These are phyloP conservation scores for Protodeltote pygarga DNA, from an alignment of 2,888 invertebrate genomes.

Conservation along the genomic window DNA sequence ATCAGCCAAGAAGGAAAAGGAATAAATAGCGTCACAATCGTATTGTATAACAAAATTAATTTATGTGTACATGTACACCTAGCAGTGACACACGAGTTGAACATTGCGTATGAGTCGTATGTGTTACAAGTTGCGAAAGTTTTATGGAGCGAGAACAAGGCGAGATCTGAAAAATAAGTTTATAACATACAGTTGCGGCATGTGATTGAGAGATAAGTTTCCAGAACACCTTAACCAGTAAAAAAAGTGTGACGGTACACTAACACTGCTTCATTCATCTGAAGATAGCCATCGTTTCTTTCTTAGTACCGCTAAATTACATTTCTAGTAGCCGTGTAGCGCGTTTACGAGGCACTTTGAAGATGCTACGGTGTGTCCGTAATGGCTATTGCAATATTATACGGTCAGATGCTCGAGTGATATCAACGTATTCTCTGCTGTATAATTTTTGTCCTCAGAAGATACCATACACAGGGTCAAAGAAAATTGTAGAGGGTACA, in stretches of 20 bases:
- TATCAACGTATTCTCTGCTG: slow-evolving; percentile 79
- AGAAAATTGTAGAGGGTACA: slow-evolving; percentile 74
- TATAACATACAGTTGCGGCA: slow-evolving; percentile 64
- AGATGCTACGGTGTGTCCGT: slow-evolving; percentile 81
- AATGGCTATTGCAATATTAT: slow-evolving; percentile 85
- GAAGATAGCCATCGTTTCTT: slow-evolving; percentile 80
- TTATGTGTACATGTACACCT: slow-evolving; percentile 26
- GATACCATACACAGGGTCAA: slow-evolving; percentile 76
- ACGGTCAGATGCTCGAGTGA: slow-evolving; percentile 80
- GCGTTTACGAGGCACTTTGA: slow-evolving; percentile 84
- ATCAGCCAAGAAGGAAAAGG: slow-evolving; percentile 9
- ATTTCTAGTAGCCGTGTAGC: slow-evolving; percentile 84
- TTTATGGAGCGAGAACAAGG: slow-evolving; percentile 62
- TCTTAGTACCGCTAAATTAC: slow-evolving; percentile 85
- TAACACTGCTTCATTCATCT: slow-evolving; percentile 78
- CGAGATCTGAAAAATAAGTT: slow-evolving; percentile 68
- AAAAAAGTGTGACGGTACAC: slow-evolving; percentile 75
- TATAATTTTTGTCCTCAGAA: slow-evolving; percentile 78
- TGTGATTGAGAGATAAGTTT: slow-evolving; percentile 76
- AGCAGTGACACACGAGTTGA: slow-evolving; percentile 23
- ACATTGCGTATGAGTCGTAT: slow-evolving; percentile 49
- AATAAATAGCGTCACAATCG: slow-evolving; percentile 16
- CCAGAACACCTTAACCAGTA: slow-evolving; percentile 78
- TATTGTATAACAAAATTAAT: slow-evolving; percentile 33
- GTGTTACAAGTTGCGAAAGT: slow-evolving; percentile 66